A percentile compares a stretch with the other conserved stretches of the same genome.
phyloP scores from a whole-genome alignment of 2,888 invertebrate species.

The Silvanus unidentatus region DNA sequence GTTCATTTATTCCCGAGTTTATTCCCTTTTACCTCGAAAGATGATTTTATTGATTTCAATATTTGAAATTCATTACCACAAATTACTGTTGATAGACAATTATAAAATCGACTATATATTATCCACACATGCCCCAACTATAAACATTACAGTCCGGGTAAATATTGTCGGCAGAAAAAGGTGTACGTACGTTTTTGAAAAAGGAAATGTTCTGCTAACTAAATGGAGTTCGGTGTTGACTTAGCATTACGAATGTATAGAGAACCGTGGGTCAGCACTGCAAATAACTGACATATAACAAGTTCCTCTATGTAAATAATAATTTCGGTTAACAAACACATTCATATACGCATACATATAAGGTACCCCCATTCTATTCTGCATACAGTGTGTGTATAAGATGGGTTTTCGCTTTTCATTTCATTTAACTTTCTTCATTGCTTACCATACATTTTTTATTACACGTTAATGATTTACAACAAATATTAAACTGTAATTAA shows the following conservation, averaged over 20 bases:
- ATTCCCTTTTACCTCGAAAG: no score
- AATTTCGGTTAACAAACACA: constrained; percentile 49
- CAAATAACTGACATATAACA: constrained; percentile 44
- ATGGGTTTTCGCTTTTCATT: constrained; percentile 17
- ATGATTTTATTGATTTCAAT: no score
- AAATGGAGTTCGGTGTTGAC: constrained; percentile 37
- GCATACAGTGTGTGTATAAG: constrained; percentile 11
- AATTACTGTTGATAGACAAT: constrained; percentile 24
- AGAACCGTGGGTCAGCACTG: constrained; percentile 40
- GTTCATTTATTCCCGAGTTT: no score
- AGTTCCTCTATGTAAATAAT: constrained; percentile 48
- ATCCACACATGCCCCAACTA: constrained; percentile 5
- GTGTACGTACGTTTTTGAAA: constrained; percentile 13
- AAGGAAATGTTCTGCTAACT: constrained; percentile 9
- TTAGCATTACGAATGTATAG: constrained; percentile 46
- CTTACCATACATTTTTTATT: constrained; percentile 11
- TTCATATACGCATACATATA: constrained; percentile 28
- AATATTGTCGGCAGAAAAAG: constrained; percentile 22
- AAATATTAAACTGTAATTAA: constrained; percentile 3
- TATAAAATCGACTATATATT: constrained; percentile 12
- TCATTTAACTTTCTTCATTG: constrained; percentile 2
- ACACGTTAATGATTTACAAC: neutral
- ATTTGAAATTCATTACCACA: constrained; percentile 14
- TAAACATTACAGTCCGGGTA: constrained; percentile 18
- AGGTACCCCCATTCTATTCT: constrained; percentile 10